Base-by-base conservation (phyloP, 2,797 vertebrate species). In the Linurgus olivaceus region DNA sequence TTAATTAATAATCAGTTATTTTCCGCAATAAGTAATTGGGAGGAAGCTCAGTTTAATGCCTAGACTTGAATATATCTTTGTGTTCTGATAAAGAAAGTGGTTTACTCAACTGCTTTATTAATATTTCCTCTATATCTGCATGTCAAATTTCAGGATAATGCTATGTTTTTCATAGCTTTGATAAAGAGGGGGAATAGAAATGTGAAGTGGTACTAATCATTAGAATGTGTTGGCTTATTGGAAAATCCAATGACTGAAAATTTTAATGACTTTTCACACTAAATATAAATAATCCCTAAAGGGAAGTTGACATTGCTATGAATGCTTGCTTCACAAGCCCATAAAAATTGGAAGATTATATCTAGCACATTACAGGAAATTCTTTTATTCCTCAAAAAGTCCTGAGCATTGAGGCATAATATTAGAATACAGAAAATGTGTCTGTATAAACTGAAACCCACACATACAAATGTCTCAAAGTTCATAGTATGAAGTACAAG, bases 1-100 rank as follows among this genome's bases (percentile, higher is more conserved):
- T 95, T 96, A 96, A 96, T 96, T 95, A 96, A 94, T 96, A 96
- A 96, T 95, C 87, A 86, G 78, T 95, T 96, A 94, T 96, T 96
- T 94, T 93, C 85, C 0, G 1, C 82, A 91, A 33, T 94, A 92
- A 93, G 62, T 94, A 95, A 92, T 81, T 79, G 70, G 44, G 62
- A 95, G 44, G 72, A 91, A 96, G 75, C 78, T 92, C 82, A 83
- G 23, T 74, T 93, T 82, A 95, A 44, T 91, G 66, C 58, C 65
- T 66, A 57, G 50, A 35, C 51, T 62, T 92, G 75, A 88, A 83
- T 80, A 78, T 87, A 74, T 91, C 79, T 83, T 95, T 91, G 73
- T 66, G 70, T 44, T 88, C 50, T 87, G 75, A 92, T 74, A 92
- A 96, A 75, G 74, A 79, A 91, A 83, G 86, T 68, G 72, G 54